Evolutionary conservation across 2,113 vertebrate species (phyloP), one percentile per base, ranked within the genome.

Genomic region (Esox niger): DNA sequence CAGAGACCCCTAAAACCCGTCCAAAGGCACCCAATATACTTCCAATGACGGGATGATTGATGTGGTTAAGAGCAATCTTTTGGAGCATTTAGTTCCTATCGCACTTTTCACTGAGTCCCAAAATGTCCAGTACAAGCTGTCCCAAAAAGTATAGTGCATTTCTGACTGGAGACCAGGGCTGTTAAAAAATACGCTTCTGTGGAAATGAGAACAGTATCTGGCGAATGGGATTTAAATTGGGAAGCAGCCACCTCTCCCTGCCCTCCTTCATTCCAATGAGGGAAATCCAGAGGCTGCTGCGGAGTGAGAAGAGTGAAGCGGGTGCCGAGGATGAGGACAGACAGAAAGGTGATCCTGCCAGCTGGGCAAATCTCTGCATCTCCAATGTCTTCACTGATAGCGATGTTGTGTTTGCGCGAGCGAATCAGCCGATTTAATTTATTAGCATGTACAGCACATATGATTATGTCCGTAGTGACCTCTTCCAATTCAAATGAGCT

Each of bases 31-130:
- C 55, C 71, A 64, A n/a, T n/a, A n/a, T n/a, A n/a, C n/a, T n/a
- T n/a, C n/a, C n/a, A n/a, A 71, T 74, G 59, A 60, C 31, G 2
- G 31, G 29, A 69, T 61, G 47, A 74, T 60, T 67, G 43, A 75
- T 72, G 27, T 47, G n/a, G 38, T 54, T 66, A 21, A 10, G 52
- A 31, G 33, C 38, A n/a, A 11, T 13, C 23, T 35, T 46, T 27
- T 63, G 33, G 30, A 31, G 29, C 20, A 58, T 68, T 32, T 47
- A 71, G 31, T 52, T 47, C 2, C 11, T 46, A 32, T 4, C 20
- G 15, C 13, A 30, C 2, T 31, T 17, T 31, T 10, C 3, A 0
- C 17, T 29, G 57, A 0, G 6, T 23, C 5, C 49, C 49, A n/a
- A 38, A 38, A 3, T 2, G 35, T n/a, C n/a, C n/a, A n/a, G n/a